A percentile compares a stretch with the other conserved stretches of the same genome.
phyloP scores from a whole-genome alignment of 2,797 vertebrate species.

The Heterohyrax brucei region DNA sequence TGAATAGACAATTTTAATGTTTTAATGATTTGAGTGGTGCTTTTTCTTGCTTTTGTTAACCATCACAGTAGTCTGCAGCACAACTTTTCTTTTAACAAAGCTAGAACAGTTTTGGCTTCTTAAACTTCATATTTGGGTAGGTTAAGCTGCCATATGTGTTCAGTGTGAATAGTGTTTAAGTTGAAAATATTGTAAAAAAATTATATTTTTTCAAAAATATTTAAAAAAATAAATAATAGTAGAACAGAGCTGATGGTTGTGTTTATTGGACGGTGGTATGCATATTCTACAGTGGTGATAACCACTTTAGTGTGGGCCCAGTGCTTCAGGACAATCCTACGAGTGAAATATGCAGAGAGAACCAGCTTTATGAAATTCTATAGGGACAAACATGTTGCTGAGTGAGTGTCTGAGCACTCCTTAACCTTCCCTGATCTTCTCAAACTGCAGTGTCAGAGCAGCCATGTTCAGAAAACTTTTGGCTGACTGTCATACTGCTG shows the following conservation, averaged over 20 bases:
- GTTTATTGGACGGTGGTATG: constrained; percentile 82
- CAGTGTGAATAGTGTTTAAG: constrained; percentile 95
- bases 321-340: neutral
- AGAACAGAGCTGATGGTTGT: constrained; percentile 90
- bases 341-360: constrained; percentile 40
- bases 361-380: constrained; percentile 11
- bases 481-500: neutral
- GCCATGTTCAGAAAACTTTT: neutral
- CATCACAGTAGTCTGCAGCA: constrained; percentile 92
- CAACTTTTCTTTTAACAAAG: constrained; percentile 91
- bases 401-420: constrained; percentile 12
- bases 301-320: constrained; percentile 9
- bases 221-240: constrained; percentile 95
- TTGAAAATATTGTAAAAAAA: constrained; percentile 95
- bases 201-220: constrained; percentile 96
- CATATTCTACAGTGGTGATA: constrained; percentile 49
- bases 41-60: constrained; percentile 92
- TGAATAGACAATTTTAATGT: constrained; percentile 85
- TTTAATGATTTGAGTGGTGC: constrained; percentile 91
- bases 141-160: constrained; percentile 94
- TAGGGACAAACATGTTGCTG: neutral
- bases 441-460: neutral
- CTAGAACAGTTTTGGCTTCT: constrained; percentile 93
- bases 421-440: neutral
- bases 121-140: constrained; percentile 93